Percentiles rank a stretch among this genome's conserved stretches.
phyloP scores from a whole-genome alignment of 2,888 invertebrate species.

The Caprella mutica region DNA sequence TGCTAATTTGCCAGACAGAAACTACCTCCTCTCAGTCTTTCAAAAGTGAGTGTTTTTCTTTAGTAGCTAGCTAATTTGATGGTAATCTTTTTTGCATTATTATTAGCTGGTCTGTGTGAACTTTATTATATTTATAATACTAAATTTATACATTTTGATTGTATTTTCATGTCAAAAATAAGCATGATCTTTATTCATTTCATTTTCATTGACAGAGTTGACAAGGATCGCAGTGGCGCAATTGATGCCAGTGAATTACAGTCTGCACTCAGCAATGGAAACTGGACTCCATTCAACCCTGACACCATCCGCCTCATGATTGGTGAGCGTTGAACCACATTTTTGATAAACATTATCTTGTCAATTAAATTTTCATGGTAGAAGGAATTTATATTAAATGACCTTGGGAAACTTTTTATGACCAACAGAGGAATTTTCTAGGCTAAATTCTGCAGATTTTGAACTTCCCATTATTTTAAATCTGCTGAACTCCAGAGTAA shows the following conservation, averaged over 20 bases:
- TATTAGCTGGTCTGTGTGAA: too few species aligned
- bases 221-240: constrained; percentile 57
- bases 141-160: background rate
- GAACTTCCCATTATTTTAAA: too few species aligned
- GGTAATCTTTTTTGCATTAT: too few species aligned
- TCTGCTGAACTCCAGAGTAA: too few species aligned
- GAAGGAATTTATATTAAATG: background rate
- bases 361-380: background rate
- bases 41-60: constrained; percentile 5
- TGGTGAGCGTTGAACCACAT: constrained; percentile 50
- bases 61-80: too few species aligned
- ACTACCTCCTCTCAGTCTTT: constrained; percentile 7
- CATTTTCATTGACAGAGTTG: too few species aligned
- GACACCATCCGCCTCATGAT: constrained; percentile 95
- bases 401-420: background rate
- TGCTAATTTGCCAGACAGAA: background rate
- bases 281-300: constrained; percentile 95
- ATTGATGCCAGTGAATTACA: constrained; percentile 83
- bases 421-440: background rate
- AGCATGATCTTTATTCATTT: too few species aligned
- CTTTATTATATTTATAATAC: background rate
- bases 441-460: too few species aligned
- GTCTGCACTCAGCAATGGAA: constrained; percentile 85
- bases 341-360: constrained; percentile 16
- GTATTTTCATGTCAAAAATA: too few species aligned